These are phyloP conservation scores for Anastrepha obliqua DNA, from an alignment of 1,140 invertebrate species.

Conservation along the genomic window DNA sequence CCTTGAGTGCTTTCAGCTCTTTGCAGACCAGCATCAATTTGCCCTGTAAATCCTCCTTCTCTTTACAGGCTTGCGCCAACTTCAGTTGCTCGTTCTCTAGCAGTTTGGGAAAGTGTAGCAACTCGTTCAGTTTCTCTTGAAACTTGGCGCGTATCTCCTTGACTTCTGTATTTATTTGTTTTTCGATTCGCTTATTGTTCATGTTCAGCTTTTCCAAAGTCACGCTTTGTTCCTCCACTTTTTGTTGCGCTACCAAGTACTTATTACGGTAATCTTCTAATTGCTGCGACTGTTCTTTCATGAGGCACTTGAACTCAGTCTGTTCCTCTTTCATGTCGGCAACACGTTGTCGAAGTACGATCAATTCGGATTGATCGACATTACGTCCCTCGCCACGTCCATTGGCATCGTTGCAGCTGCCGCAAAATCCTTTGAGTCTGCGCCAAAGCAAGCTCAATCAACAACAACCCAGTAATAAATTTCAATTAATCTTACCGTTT, in stretches of 20 bases:
- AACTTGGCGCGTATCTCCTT: conserved; percentile 84
- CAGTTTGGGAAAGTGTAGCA: conserved; percentile 83
- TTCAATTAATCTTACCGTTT: conserved; percentile 61
- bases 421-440: conserved; percentile 67
- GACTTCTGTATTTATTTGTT: conserved; percentile 85
- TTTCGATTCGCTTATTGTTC: conserved; percentile 84
- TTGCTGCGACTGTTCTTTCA: conserved; percentile 83
- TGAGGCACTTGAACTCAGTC: conserved; percentile 80
- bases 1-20: conserved; percentile 67
- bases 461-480: not conserved
- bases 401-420: conserved; percentile 54
- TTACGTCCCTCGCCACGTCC: conserved; percentile 56
- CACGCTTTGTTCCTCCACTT: conserved; percentile 83
- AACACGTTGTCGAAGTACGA: conserved; percentile 65
- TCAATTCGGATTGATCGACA: conserved; percentile 67
- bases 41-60: conserved; percentile 69
- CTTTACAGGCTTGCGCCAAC: conserved; percentile 82
- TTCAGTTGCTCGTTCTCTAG: conserved; percentile 83
- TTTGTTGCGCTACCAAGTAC: conserved; percentile 82
- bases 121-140: conserved; percentile 84
- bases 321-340: conserved; percentile 71
- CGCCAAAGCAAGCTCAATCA: no score
- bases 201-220: conserved; percentile 85
- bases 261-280: conserved; percentile 85
- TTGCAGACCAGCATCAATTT: conserved; percentile 71